Conservation (phyloP, 2,888 invertebrate species). For the Epiblema foenella region DNA sequence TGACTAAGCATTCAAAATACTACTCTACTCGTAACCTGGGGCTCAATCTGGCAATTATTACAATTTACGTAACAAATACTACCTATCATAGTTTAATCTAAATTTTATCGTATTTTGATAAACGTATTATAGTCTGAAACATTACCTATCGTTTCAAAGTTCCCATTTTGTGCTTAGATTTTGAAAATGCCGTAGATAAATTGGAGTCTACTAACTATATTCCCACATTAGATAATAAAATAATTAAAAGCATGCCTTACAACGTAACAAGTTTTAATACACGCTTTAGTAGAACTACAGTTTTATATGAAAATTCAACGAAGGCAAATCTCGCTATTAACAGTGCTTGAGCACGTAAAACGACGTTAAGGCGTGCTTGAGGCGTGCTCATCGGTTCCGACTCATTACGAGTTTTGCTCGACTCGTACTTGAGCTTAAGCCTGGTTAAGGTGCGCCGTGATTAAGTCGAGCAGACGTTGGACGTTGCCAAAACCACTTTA, state of each 20-base stretch:
- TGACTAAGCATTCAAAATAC: no score
- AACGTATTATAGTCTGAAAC: neutral
- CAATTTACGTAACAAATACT: no score
- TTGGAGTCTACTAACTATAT: neutral
- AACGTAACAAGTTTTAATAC: constrained; percentile 41
- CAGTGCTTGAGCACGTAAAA: constrained; percentile 67
- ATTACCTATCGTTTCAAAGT: neutral
- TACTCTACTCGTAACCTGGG: neutral
- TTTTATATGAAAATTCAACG: constrained; percentile 50
- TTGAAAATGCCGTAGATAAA: neutral
- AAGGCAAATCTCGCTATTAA: constrained; percentile 55
- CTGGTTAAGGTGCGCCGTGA: constrained; percentile 74
- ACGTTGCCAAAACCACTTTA: constrained; percentile 80
- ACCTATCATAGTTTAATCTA: no score
- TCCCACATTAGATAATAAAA: neutral
- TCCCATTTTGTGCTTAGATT: neutral
- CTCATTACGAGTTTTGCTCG: constrained; percentile 75
- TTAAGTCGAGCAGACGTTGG: constrained; percentile 74
- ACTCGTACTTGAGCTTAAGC: constrained; percentile 61
- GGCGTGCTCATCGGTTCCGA: constrained; percentile 69
- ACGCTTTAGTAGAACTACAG: constrained; percentile 30
- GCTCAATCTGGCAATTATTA: neutral
- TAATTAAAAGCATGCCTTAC: neutral
- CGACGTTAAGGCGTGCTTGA: constrained; percentile 65
- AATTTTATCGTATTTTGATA: neutral